These are phyloP conservation scores for Saturnia japonica DNA, from an alignment of 2,888 invertebrate species.

Conservation along the genomic window DNA sequence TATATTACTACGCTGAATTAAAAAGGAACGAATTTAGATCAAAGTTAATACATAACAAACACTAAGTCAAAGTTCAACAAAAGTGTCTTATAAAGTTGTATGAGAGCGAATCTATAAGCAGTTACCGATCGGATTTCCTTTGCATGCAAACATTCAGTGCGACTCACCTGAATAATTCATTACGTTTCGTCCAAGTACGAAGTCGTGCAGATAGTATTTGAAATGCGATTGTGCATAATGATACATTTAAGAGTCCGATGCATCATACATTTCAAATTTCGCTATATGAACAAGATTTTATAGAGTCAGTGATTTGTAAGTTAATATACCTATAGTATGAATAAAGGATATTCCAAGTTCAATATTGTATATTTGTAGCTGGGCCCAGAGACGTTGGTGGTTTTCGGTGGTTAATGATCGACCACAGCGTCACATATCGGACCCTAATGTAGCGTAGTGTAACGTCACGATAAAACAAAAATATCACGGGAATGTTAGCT, in stretches of 20 bases:
- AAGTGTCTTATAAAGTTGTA: not conserved
- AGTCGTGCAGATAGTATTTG: slow-evolving; percentile 54
- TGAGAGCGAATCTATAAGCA: slow-evolving; percentile 29
- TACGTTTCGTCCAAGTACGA: slow-evolving; percentile 43
- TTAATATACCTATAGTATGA: not conserved
- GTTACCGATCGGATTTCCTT: slow-evolving; percentile 54
- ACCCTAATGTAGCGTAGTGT: too few species aligned
- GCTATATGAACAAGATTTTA: not conserved
- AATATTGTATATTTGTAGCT: not conserved
- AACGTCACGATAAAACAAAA: too few species aligned
- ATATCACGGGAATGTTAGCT: too few species aligned
- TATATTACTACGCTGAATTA: too few species aligned
- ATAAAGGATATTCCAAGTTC: not conserved
- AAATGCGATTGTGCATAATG: slow-evolving; percentile 66
- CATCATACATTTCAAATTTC: slow-evolving; percentile 30
- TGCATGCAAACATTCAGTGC: slow-evolving; percentile 41
- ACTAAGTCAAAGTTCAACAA: not conserved
- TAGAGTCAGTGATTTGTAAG: not conserved
- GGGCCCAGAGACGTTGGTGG: not conserved
- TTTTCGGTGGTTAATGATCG: not conserved
- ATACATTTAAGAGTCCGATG: slow-evolving; percentile 51
- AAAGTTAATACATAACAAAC: not conserved
- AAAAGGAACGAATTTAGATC: not conserved
- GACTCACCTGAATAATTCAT: slow-evolving; percentile 64
- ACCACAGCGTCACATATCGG: too few species aligned